Base-by-base conservation (phyloP, 2,888 invertebrate genomes). In the Odontocolon sp. region DNA sequence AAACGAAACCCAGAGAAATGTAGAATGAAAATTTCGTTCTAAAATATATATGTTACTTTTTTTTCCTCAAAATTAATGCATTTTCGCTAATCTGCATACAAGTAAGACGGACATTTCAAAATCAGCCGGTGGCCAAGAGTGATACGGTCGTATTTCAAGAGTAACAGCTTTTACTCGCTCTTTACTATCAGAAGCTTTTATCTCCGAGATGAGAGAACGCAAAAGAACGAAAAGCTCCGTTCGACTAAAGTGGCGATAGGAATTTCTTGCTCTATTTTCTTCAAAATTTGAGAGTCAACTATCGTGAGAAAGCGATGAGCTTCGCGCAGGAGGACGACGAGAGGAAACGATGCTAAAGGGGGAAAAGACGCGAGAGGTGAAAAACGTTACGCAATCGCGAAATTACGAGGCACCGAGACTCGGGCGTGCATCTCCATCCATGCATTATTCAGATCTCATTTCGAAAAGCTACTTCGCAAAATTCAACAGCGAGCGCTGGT, bases 391-490 rank as follows among this genome's bases (percentile, higher is more conserved):
- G 79, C 81, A 81, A 79, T 80, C 77, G 77, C 38, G 28, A 81
- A 81, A 81, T 80, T 79, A 81, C 78, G 74, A 77, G 74, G 64
- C 57, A 59, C 68, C 42, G 61, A 54, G 57, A 28, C 3, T 26
- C 50, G 50, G 71, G 50, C 63, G 71, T 79, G 80, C 72, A 81
- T 81, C 77, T 78, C 77, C 79, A 79, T 79, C 74, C 56, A 81
- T 81, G 81, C 81, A 81, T 81, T 81, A 81, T 81, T 81, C 81
- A 81, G 77, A 81, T 78, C 77, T 81, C 79, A 81, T 81, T 81
- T 81, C 67, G 74, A 81, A 79, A 81, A 81, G 78, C 77, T 74
- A 81, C 78, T 81, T 80, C 70, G 72, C 74, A 81, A 81, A 81
- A 81, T 80, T 80, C 77, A 80, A 81, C 77, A 78, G 66, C 68